Evolutionary conservation across 2,888 invertebrate genomes (phyloP), one percentile per base, ranked within the genome.

Genomic region (Clanis bilineata): DNA sequence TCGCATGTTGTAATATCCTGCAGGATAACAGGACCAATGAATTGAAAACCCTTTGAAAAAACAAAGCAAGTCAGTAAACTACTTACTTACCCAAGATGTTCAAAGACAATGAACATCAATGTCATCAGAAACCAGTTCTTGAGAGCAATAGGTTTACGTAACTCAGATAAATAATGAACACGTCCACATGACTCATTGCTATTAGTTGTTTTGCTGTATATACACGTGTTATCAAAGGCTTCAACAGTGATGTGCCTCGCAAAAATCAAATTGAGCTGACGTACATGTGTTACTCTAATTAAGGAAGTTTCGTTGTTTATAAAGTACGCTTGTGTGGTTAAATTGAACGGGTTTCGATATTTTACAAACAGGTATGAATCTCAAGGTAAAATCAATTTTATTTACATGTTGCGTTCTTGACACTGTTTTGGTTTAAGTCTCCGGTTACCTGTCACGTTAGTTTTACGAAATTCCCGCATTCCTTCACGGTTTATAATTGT

Each of bases 331-430:
- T 28, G 25, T 69, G 65, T 65, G 59, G 69, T 57, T 69, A 71
- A 62, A 65, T 57, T 59, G 60, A 59, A 62, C 57, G 59, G 58
- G 57, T 66, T 68, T 63, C 62, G 55, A 65, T 65, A 67, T 47
- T 68, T 68, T 67, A 64, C 67, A 64, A 63, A 61, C 66, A 64
- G 64, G 62, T 69, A 64, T 62, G 62, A 57, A 65, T 67, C 57
- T 73, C 80, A 80, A 82, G 83, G 83, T 77, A 73, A 79, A 67
- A 69, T 66, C 62, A 62, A 73, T 76, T n/a, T n/a, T n/a, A n/a
- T n/a, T 73, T 71, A 64, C 68, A 68, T 67, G 57, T 67, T 56
- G 64, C 65, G 68, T 65, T 71, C 68, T 70, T 73, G 68, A 68
- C 70, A 67, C 65, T 68, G 62, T 60, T 60, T 56, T 38, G 38